Evolutionary conservation across 2,113 vertebrate species (phyloP).

Genomic region (Mormoops blainvillei): DNA sequence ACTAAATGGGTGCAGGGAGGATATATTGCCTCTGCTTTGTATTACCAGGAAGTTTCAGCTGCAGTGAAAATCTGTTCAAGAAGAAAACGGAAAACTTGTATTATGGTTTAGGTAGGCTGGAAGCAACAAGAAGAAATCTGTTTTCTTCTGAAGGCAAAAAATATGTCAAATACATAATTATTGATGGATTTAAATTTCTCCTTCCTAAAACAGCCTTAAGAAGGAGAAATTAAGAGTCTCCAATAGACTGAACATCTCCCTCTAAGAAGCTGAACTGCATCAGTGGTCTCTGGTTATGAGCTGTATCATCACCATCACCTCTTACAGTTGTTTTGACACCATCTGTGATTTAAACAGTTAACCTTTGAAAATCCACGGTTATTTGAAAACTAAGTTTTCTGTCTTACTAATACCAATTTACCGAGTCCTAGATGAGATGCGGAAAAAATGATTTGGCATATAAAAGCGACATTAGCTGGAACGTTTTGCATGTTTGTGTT

Average conservation of each 20-base stretch:
- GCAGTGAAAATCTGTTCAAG: background rate
- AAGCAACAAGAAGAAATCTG: background rate
- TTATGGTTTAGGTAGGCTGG: background rate
- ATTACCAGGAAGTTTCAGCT: conserved; percentile 12
- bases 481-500: background rate
- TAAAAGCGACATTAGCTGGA: background rate
- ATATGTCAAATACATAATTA: background rate
- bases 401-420: background rate
- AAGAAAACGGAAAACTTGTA: background rate
- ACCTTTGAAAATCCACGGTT: conserved; percentile 22
- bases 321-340: background rate
- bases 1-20: background rate
- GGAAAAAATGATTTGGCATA: background rate
- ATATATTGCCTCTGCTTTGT: background rate
- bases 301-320: background rate
- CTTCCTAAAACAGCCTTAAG: background rate
- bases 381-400: conserved; percentile 12
- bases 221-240: background rate
- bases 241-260: background rate
- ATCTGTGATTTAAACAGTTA: conserved; percentile 18
- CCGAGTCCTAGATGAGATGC: background rate
- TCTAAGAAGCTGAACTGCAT: background rate
- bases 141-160: background rate
- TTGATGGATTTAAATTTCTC: background rate
- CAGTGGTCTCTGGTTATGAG: background rate